phyloP scores from a whole-genome alignment of 2,113 vertebrate genomes.

The Ginglymostoma cirratum region DNA sequence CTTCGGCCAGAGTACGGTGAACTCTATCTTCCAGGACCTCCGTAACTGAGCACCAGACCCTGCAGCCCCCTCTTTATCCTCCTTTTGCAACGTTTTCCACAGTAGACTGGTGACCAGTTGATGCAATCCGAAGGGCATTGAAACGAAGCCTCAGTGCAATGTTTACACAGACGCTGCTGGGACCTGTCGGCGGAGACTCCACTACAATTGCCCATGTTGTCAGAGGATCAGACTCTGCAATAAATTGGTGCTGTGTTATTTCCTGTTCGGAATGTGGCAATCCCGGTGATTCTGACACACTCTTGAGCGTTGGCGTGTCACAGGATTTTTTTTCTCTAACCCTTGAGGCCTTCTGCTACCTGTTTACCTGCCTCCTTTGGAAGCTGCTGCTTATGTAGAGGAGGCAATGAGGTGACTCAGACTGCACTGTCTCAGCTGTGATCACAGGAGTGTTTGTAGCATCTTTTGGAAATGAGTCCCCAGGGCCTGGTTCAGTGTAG shows the following conservation, averaged over 20 bases:
- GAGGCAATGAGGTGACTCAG: not conserved
- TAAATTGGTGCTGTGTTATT: not conserved
- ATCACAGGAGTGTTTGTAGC: not conserved
- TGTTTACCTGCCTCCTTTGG: not conserved
- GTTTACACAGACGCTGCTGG: not conserved
- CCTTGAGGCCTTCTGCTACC: not conserved
- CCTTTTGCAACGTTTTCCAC: not conserved
- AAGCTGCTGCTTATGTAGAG: too few relatives aligned
- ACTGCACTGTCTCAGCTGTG: not conserved
- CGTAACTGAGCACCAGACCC: not conserved
- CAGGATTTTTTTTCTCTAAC: not conserved
- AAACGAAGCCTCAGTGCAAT: not conserved
- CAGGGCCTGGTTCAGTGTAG: not conserved
- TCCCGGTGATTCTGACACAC: not conserved
- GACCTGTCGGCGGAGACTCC: not conserved
- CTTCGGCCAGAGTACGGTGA: slow-evolving; percentile 77
- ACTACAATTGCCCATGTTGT: not conserved
- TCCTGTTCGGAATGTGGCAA: not conserved
- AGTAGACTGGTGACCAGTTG: not conserved
- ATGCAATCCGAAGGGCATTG: not conserved
- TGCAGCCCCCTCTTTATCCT: not conserved
- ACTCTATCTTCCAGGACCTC: slow-evolving; percentile 55
- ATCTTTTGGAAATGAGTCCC: too few relatives aligned
- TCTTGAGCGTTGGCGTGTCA: not conserved
- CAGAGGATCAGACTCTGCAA: not conserved